These are phyloP conservation scores for Conus ventricosus DNA, from an alignment of 1,140 invertebrate species.

Conservation along the genomic window DNA sequence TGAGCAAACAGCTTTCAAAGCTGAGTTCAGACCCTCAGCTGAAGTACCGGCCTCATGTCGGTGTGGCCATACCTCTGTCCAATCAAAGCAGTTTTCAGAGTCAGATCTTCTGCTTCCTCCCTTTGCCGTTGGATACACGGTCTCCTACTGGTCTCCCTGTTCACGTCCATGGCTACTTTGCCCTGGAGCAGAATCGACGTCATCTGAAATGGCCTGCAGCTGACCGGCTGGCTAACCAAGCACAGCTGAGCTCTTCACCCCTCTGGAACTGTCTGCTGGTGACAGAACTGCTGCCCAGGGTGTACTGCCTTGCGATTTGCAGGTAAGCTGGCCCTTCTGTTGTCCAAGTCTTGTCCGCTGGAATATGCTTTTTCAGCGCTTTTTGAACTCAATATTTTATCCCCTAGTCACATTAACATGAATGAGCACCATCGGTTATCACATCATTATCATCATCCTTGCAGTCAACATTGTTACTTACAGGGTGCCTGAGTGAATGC, in stretches of 20 bases:
- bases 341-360: too few relatives aligned
- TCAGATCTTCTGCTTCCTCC: constrained; percentile 69
- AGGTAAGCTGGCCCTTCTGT: background rate
- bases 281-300: constrained; percentile 55
- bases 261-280: constrained; percentile 66
- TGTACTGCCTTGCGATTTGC: constrained; percentile 44
- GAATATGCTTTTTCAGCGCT: too few relatives aligned
- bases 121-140: constrained; percentile 58
- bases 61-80: constrained; percentile 34
- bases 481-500: too few relatives aligned
- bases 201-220: constrained; percentile 64
- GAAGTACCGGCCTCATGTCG: constrained; percentile 20
- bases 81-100: constrained; percentile 10
- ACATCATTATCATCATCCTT: too few relatives aligned
- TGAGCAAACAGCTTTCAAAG: background rate
- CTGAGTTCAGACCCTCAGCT: constrained; percentile 11
- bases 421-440: too few relatives aligned
- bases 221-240: constrained; percentile 45
- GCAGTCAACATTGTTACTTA: too few relatives aligned
- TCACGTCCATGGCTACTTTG: constrained; percentile 68
- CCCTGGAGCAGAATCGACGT: constrained; percentile 64
- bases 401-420: too few relatives aligned
- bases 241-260: constrained; percentile 53
- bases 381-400: too few relatives aligned
- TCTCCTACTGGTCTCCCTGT: constrained; percentile 65